Base-by-base conservation (phyloP, 2,888 invertebrate species). In the Lasioglossum calceatum region DNA sequence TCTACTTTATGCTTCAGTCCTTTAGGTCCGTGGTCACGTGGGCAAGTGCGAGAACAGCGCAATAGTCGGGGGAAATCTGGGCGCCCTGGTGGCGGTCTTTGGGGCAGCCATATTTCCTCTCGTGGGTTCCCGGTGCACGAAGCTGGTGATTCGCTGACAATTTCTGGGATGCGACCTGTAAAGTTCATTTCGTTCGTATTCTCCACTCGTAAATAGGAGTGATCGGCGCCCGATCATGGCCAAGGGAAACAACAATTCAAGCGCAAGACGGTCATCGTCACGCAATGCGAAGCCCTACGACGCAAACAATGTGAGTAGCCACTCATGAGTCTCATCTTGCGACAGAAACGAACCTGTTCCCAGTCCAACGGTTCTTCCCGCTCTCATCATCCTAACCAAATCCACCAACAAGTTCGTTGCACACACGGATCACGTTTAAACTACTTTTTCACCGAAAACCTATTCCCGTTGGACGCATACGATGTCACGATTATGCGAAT, bases 231-330 rank as follows among this genome's bases (percentile, higher is more conserved):
- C 50, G 77, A 84, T 50, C 84, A 95, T 95, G 95, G 94, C 95
- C 87, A 95, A 95, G 90, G 94, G 94, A 88, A 93, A 90, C 91
- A 94, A 94, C 89, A 95, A 94, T 92, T 88, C 93, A 84, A 92
- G 92, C 88, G 94, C 92, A 84, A 94, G 93, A 91, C 94, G 94
- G 87, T 91, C 93, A 67, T 86, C 91, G 86, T 91, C 94, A 83
- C 94, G 92, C 91, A 93, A 93, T 89, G 93, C 94, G 88, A 95
- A 95, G 90, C 95, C 96, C 81, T 96, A 96, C 92, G 95, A 96
- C 92, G 94, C 94, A 91, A 95, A 95, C 91, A 95, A 96, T 93
- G 96, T 96, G 94, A 96, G 96, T 96, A 94, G 72, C 86, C 85
- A 39, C 70, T 70, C 70, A 85, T 79, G 82, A 85, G 84, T 82